phyloP scores from a whole-genome alignment of 2,797 vertebrate species.

The Paratrypauchen microcephalus region DNA sequence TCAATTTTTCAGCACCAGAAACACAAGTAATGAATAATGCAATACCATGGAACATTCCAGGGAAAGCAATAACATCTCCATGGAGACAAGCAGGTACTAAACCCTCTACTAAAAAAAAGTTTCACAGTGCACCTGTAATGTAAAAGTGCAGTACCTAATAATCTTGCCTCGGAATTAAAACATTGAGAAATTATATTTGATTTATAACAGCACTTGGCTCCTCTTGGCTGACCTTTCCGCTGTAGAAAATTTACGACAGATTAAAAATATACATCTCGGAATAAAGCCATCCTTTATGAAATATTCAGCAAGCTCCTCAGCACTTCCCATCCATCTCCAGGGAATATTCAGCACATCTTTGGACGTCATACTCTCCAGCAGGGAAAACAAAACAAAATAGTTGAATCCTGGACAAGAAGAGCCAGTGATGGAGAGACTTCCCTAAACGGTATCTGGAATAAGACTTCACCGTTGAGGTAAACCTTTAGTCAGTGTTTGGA shows the following conservation, averaged over 20 bases:
- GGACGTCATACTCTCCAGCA: conserved; percentile 37
- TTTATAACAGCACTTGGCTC: neutral
- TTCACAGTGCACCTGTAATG: neutral
- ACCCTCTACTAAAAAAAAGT: too few relatives aligned
- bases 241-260: conserved; percentile 1
- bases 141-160: neutral
- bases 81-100: too few relatives aligned
- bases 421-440: conserved; percentile 23
- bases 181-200: neutral
- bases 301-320: neutral
- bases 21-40: too few relatives aligned
- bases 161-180: neutral
- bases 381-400: conserved; percentile 48
- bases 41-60: too few relatives aligned
- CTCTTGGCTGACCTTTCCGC: neutral
- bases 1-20: too few relatives aligned
- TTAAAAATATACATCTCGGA: conserved; percentile 4
- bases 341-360: neutral
- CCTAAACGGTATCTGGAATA: neutral
- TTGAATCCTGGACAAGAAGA: conserved; percentile 40
- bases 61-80: too few relatives aligned
- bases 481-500: neutral
- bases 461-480: conserved; percentile 1
- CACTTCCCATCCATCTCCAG: conserved; percentile 1
- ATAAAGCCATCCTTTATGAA: conserved; percentile 1